Conservation (phyloP, 2,113 vertebrate species). For the Proteles cristata region DNA sequence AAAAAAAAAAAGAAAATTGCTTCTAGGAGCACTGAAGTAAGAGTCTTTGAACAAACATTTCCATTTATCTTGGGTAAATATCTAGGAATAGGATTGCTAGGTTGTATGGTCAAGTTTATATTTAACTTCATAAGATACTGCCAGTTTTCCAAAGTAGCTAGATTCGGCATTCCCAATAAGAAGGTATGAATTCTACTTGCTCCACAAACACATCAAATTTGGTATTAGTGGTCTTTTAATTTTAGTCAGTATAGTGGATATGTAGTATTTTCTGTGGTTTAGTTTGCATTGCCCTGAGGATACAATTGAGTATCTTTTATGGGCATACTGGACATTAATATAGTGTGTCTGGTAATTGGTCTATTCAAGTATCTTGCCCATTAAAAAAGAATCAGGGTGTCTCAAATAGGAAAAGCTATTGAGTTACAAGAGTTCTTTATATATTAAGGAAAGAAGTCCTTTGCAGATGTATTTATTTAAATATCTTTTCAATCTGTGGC, state of each 20-base stretch:
- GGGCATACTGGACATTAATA: background rate
- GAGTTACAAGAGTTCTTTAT: background rate
- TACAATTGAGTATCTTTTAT: background rate
- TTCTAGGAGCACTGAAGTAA: background rate
- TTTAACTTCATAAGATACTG: background rate
- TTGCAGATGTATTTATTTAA: background rate
- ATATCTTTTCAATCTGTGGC: background rate
- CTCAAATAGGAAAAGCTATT: background rate
- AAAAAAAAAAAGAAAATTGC: too few species aligned
- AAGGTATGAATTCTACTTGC: background rate
- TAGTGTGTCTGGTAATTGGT: background rate
- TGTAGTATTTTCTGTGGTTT: background rate
- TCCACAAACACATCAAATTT: background rate
- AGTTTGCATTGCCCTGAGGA: background rate
- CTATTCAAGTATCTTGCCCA: slow-evolving; percentile 13
- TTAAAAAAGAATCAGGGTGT: background rate
- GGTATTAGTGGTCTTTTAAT: background rate
- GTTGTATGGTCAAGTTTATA: background rate
- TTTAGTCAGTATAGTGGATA: background rate
- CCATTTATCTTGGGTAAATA: slow-evolving; percentile 31
- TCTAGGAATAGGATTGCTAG: background rate
- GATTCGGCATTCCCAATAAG: background rate
- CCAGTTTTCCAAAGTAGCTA: background rate
- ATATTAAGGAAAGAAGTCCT: background rate
- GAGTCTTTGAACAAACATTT: background rate